These are phyloP conservation scores for Archocentrus centrarchus DNA, from an alignment of 2,113 vertebrate genomes.

Conservation along the genomic window DNA sequence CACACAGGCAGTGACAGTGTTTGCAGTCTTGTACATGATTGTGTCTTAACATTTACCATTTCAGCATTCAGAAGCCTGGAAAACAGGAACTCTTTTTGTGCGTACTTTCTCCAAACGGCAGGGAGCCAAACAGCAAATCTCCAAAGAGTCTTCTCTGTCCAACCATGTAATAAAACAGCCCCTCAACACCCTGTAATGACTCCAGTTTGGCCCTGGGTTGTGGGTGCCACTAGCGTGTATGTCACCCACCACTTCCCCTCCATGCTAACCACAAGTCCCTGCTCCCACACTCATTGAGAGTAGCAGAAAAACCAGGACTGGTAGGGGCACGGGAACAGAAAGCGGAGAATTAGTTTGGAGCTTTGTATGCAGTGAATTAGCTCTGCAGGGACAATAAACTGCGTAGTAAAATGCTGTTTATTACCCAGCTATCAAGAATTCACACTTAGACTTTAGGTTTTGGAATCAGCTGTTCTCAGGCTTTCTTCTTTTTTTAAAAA, in stretches of 20 bases:
- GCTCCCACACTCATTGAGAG: conserved; percentile 16
- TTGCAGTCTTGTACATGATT: conserved; percentile 28
- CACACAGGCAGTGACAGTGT: conserved; percentile 35
- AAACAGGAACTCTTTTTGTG: conserved; percentile 46
- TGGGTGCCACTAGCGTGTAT: conserved; percentile 65
- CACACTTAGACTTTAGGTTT: conserved; percentile 21
- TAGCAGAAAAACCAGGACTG: conserved; percentile 21
- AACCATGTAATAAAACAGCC: conserved; percentile 72
- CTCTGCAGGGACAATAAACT: not conserved
- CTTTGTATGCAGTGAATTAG: not conserved
- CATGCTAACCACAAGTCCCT: conserved; percentile 55
- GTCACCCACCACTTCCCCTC: conserved; percentile 66
- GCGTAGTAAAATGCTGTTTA: conserved; percentile 40
- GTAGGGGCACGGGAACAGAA: not conserved
- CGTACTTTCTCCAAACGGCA: conserved; percentile 8
- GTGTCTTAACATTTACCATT: conserved; percentile 60
- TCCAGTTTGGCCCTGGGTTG: conserved; percentile 69
- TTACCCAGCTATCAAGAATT: conserved; percentile 32
- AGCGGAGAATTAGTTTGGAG: not conserved
- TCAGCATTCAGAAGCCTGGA: conserved; percentile 9
- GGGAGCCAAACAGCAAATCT: conserved; percentile 63
- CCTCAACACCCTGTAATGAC: conserved; percentile 74
- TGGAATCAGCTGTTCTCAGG: conserved; percentile 7
- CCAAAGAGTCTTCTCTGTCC: conserved; percentile 41
- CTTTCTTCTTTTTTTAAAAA: not conserved